Evolutionary conservation across 2,113 vertebrate species (phyloP), one percentile per base, ranked within the genome.

Genomic region (Sturnus vulgaris): DNA sequence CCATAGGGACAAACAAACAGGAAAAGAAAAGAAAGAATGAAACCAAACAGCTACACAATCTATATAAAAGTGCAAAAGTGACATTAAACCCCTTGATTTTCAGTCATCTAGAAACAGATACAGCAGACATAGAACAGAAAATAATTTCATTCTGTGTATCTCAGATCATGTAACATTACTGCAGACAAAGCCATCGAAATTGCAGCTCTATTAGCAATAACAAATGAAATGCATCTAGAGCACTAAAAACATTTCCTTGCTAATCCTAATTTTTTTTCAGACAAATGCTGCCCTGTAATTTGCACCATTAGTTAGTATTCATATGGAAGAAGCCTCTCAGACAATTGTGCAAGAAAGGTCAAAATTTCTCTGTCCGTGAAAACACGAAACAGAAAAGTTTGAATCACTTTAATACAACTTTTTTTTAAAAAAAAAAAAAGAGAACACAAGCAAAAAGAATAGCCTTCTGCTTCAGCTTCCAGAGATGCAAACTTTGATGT

Each of bases 181-280:
- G 78, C 60, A 94, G 79, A 82, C 27, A 88, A 90, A 95, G 77
- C 37, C 61, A 92, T 55, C 4, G 8, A 66, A 95, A 85, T 52
- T 52, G 72, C 61, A 90, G 68, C 68, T 94, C 92, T 88, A 78
- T 81, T 72, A 93, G 63, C 33, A 91, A 31, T 81, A 95, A 86
- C 49, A 97, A 91, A 86, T 73, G 31, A 93, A 96, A 88, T 68
- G 55, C 49, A 91, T 70, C 87, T 40, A 46, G 8, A 82, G 31
- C 19, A 88, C 49, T 69, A 65, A 81, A 86, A 96, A 59, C 12
- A 82, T 46, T 95, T 61, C 79, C 72, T 82, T 90, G 76, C 13
- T 73, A 89, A 77, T 57, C 15, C 30, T 53, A 47, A 9, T 35
- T 21, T 46, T 77, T 65, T 81, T 81, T n/a, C 46, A 78, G 59